These are phyloP conservation scores for Etheostoma nigrum DNA, from an alignment of 2,797 vertebrate genomes.

Conservation along the genomic window DNA sequence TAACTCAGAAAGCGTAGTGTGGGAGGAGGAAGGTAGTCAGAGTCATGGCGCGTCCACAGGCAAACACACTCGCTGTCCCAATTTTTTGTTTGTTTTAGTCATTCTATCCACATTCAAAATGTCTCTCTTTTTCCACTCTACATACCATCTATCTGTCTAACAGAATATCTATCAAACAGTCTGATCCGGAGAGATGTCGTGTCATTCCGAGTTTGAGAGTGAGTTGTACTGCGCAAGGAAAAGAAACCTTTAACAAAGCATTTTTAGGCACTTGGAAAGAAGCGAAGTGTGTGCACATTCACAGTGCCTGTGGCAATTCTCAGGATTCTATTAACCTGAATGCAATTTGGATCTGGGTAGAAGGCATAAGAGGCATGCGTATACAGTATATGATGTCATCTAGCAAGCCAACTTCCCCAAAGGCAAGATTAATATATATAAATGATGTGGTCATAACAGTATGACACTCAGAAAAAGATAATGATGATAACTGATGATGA, in stretches of 20 bases:
- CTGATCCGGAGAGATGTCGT: slow-evolving; percentile 44
- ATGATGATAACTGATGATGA: too few species aligned
- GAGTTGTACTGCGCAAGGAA: slow-evolving; percentile 5
- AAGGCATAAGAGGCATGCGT: slow-evolving; percentile 48
- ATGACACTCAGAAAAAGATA: background rate
- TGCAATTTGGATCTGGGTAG: slow-evolving; percentile 62
- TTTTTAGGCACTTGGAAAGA: slow-evolving; percentile 30
- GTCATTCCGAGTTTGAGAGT: slow-evolving; percentile 53
- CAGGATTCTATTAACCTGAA: slow-evolving; percentile 64
- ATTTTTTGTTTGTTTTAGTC: slow-evolving; percentile 73
- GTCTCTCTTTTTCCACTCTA: slow-evolving; percentile 7
- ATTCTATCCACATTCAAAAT: slow-evolving; percentile 54
- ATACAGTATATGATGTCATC: slow-evolving; percentile 57
- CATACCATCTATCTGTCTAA: slow-evolving; percentile 54
- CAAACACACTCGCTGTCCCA: slow-evolving; percentile 61
- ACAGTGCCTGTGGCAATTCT: slow-evolving; percentile 51
- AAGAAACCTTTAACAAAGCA: slow-evolving; percentile 37
- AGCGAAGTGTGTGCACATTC: slow-evolving; percentile 33
- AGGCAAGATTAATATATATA: slow-evolving; percentile 11
- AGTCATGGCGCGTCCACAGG: slow-evolving; percentile 58
- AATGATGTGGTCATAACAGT: background rate
- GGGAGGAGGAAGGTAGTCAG: slow-evolving; percentile 55
- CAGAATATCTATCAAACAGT: slow-evolving; percentile 57
- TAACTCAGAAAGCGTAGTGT: slow-evolving; percentile 51
- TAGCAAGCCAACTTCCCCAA: slow-evolving; percentile 26